Evolutionary conservation across 2,888 invertebrate species (phyloP), one percentile per base, ranked within the genome.

Genomic region (Drosophila quinaria): DNA sequence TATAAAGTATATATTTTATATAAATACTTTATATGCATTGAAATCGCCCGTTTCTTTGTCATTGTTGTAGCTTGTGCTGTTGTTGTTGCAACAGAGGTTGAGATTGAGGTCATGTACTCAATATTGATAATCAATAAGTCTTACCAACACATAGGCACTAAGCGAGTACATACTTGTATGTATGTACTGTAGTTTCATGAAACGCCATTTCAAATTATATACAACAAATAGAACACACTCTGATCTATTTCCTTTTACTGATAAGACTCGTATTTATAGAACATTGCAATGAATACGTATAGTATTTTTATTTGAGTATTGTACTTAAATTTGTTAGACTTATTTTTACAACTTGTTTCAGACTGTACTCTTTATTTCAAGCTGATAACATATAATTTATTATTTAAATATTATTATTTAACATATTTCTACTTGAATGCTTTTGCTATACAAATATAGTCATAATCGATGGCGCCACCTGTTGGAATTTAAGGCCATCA

Each of bases 91-190:
- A 56, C 39, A 55, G 54, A 49, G 54, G 61, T 74, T 56, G 70
- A 70, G 63, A 83, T 79, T 81, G 79, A 81, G 84, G 84, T 86
- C 82, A 80, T 69, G 73, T 35, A 37, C 73, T 70, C 70, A 70
- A 73, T 79, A 76, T 70, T 70, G 69, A 83, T 76, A 72, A 81
- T 74, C 74, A 70, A 75, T 68, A 65, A 49, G 44, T 25, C 35
- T 46, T 2, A 52, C 13, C 59, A 13, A 62, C 19, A 47, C 31
- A 29, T 15, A 54, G 22, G 50, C 33, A 15, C 1, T 22, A 37
- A 10, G 13, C 2, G n/a, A 37, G 41, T 17, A 13, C 35, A 39
- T 22, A 22, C 22, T 4, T 22, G 22, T 47, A 49, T 25, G 8
- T 19, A 42, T n/a, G 50, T 42, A 19, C 17, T 13, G 3, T 3